Base-by-base conservation (phyloP, 2,888 invertebrate genomes). In the Agrilus mali region DNA sequence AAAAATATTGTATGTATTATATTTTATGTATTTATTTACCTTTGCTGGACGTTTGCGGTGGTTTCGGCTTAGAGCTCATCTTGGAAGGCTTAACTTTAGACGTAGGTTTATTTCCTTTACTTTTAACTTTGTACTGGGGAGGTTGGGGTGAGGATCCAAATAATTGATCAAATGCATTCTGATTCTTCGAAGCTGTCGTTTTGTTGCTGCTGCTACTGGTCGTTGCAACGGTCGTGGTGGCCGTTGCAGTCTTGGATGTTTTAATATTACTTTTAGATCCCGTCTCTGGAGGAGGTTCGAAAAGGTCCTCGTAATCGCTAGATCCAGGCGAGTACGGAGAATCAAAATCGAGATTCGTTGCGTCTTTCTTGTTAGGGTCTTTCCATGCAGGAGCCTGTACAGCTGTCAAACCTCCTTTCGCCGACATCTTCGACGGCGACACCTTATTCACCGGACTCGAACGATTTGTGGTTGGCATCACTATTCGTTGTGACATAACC, bases 241-340 rank as follows among this genome's bases (percentile, higher is more conserved):
- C 17, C 17, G 14, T 20, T 20, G 34, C 31, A 16, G 13, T 53
- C 43, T 42, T 45, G 27, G 20, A 39, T 27, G 27, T 27, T 10
- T 27, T 45, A 33, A 54, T 50, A n/a, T n/a, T n/a, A 8, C 46
- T 46, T 40, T 50, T 51, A 1, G 47, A 48, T 7, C 50, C 47
- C 5, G 53, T 47, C 33, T 67, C 66, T 36, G 71, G 63, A 17
- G 85, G 87, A 40, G 88, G 88, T 64, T 84, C 83, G 68, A 89
- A 89, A 50, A 89, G 73, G 63, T 89, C 88, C 55, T 88, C 87
- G 60, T 86, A 87, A 65, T 89, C 84, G 56, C 82, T 84, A n/a
- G 87, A 86, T 37, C 86, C 88, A 0, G 89, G 89, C 39, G 88
- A 88, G 68, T 90, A 89, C 0, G 90, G 92, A 16, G 89, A 88